phyloP scores from a whole-genome alignment of 2,113 vertebrate genomes.

The Paedocypris sp. region DNA sequence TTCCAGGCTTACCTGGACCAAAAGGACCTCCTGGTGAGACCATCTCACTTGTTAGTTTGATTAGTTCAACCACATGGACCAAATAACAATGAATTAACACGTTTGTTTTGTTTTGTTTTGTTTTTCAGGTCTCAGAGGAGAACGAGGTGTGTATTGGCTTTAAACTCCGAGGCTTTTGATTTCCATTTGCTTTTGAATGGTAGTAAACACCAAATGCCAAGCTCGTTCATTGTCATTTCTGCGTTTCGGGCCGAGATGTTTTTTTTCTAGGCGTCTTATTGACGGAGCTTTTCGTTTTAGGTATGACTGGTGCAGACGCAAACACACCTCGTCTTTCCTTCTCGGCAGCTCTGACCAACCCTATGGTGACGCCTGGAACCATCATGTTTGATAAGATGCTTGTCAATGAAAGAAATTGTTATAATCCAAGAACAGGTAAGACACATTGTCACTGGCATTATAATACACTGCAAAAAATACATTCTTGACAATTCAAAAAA shows the following conservation, averaged over 20 bases:
- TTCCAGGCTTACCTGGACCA: slow-evolving; percentile 53
- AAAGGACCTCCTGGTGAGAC: slow-evolving; percentile 69
- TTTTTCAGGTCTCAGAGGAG: slow-evolving; percentile 72
- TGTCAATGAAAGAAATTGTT: slow-evolving; percentile 77
- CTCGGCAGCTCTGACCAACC: slow-evolving; percentile 75
- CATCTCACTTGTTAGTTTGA: neutral
- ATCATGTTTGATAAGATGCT: slow-evolving; percentile 80
- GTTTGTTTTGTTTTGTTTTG: slow-evolving; percentile 28
- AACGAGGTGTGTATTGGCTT: slow-evolving; percentile 66
- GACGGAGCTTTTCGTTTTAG: slow-evolving; percentile 54
- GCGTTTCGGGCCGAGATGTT: too few species aligned
- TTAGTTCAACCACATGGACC: too few species aligned
- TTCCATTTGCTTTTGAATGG: neutral
- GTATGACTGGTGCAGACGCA: slow-evolving; percentile 63
- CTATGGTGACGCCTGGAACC: slow-evolving; percentile 67
- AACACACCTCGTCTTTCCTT: slow-evolving; percentile 67
- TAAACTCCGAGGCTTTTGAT: too few species aligned
- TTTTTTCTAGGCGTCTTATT: too few species aligned
- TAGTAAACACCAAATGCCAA: too few species aligned
- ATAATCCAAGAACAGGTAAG: slow-evolving; percentile 73
- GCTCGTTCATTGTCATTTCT: too few species aligned
- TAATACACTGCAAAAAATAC: too few species aligned
- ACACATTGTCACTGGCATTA: neutral
- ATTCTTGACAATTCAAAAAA: too few species aligned
- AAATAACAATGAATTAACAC: too few species aligned